phyloP scores from a whole-genome alignment of 2,888 invertebrate genomes.

The Molorchus minor region DNA sequence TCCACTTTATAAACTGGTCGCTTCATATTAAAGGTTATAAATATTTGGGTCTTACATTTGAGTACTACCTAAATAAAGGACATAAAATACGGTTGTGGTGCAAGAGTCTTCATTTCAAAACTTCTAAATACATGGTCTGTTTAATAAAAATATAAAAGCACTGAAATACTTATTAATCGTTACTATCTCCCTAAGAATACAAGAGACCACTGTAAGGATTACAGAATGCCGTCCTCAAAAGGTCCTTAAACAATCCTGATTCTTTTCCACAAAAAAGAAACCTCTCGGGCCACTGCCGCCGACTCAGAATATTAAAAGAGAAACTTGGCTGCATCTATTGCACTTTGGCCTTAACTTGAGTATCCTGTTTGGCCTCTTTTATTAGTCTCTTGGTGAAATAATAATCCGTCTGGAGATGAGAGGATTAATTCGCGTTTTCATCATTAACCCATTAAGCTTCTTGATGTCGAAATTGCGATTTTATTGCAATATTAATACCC shows the following conservation, averaged over 20 bases:
- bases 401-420: slow-evolving; percentile 27
- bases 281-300: not conserved
- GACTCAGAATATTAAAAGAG: not conserved
- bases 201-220: no score
- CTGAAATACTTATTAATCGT: no score
- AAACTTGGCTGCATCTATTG: not conserved
- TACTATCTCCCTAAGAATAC: no score
- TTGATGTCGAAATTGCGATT: slow-evolving; percentile 7
- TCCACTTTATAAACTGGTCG: no score
- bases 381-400: slow-evolving; percentile 26
- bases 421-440: slow-evolving; percentile 23
- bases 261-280: not conserved
- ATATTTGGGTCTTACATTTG: no score
- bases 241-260: not conserved
- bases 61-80: no score
- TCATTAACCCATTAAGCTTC: slow-evolving; percentile 11
- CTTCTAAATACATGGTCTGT: no score
- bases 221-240: no score
- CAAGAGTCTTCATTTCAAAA: no score
- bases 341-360: slow-evolving; percentile 3
- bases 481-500: slow-evolving; percentile 12
- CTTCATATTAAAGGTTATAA: no score
- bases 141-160: no score
- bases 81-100: no score
- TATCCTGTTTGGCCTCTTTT: slow-evolving; percentile 13